Evolutionary conservation across 2,113 vertebrate genomes (phyloP).

Genomic region (Agapornis roseicollis): DNA sequence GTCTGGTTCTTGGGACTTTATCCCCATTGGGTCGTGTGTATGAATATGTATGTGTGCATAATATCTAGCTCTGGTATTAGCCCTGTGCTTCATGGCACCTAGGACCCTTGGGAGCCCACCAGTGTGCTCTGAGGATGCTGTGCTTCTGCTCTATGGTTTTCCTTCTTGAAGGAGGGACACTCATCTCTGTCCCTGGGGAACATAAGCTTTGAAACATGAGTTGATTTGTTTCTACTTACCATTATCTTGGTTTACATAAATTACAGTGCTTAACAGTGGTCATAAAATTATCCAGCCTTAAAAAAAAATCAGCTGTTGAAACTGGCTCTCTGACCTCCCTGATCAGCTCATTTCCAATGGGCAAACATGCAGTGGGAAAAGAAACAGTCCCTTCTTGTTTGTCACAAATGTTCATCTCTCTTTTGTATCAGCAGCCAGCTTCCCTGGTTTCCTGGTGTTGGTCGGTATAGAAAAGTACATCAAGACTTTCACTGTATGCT

Average conservation of each 20-base stretch:
- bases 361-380: neutral
- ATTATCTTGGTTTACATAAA: conserved; percentile 50
- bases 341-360: neutral
- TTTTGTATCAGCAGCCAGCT: neutral
- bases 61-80: neutral
- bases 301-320: conserved; percentile 11
- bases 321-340: neutral
- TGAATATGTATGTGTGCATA: neutral
- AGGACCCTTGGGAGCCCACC: fast-evolving
- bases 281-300: conserved; percentile 22
- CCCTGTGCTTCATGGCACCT: neutral
- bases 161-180: neutral
- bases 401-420: neutral
- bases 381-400: neutral
- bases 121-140: neutral
- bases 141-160: neutral
- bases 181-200: neutral
- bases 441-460: neutral
- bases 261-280: neutral
- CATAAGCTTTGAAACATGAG: conserved; percentile 6
- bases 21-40: neutral
- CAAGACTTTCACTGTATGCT: neutral
- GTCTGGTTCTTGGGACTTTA: neutral
- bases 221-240: conserved; percentile 23
- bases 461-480: neutral